Percentiles rank a stretch among this genome's conserved stretches.
These are phyloP conservation scores for Falco novaeseelandiae DNA, from an alignment of 2,797 vertebrate genomes.

Conservation along the genomic window DNA sequence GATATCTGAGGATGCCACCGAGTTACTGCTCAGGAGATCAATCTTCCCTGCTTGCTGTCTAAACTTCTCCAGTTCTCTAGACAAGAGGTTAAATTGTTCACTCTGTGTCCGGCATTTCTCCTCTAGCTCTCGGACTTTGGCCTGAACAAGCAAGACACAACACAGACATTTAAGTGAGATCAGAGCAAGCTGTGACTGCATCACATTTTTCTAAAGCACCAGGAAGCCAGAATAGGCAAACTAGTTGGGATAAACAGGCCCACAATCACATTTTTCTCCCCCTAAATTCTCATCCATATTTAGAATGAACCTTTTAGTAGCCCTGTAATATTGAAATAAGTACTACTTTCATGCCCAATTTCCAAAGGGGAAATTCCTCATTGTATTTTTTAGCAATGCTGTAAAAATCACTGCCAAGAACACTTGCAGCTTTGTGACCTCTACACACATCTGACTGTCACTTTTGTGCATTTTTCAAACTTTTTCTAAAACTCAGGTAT, in stretches of 20 bases:
- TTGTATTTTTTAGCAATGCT: neutral
- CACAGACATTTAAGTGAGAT: neutral
- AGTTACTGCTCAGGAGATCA: conserved; percentile 85
- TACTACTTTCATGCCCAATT: neutral
- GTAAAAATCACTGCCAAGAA: neutral
- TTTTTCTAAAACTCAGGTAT: neutral
- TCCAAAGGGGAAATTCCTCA: neutral
- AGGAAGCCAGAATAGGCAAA: neutral
- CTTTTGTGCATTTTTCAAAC: neutral
- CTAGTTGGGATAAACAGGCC: neutral
- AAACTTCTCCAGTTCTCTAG: conserved; percentile 92
- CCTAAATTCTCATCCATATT: neutral
- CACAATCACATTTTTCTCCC: no score
- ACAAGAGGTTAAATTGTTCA: conserved; percentile 96
- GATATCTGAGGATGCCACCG: conserved; percentile 77
- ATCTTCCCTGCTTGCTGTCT: conserved; percentile 90
- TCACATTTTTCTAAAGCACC: neutral
- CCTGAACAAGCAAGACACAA: conserved; percentile 72
- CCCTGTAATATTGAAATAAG: neutral
- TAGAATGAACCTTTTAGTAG: neutral
- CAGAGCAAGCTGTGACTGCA: neutral
- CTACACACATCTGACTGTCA: neutral
- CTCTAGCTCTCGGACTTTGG: conserved; percentile 96
- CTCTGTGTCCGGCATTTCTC: conserved; percentile 95
- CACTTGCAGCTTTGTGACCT: neutral